Evolutionary conservation across 2,888 invertebrate species (phyloP), one percentile per base, ranked within the genome.

Genomic region (Esperia sulphurella): DNA sequence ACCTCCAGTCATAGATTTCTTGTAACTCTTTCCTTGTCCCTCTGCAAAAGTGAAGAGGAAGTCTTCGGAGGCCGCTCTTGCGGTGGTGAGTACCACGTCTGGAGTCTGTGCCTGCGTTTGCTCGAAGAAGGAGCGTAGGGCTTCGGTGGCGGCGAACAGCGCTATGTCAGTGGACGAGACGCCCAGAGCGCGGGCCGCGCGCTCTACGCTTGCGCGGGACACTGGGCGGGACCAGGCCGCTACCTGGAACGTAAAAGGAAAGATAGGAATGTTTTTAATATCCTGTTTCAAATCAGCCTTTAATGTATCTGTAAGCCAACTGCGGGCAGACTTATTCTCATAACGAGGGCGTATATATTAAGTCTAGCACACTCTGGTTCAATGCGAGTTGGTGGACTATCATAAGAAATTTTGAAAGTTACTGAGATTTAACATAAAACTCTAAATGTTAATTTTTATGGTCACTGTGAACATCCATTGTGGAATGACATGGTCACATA

Each of bases 161-260:
- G 93, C 79, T 14, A 94, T 87, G 66, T 94, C 94, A 0, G 92
- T 91, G 41, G 92, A 91, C 0, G 92, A 91, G 0, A 93, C 92
- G 1, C 91, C 92, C 0, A 92, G 90, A 0, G 91, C 90, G 8
- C 84, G 84, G 0, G 92, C 91, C 3, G 93, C 91, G 31, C 90
- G 86, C 45, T 90, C 90, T 7, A 95, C 78, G 10, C 88, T 75
- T 0, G 91, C 91, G 6, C 91, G 77, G 7, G 92, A 83, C 0
- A 94, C 91, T 0, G 93, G 91, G 0, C 92, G 91, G 0, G 94
- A 94, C 94, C 95, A 95, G 0, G 93, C 91, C 2, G 93, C 92
- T 1, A 93, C 92, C 88, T 88, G 49, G 0, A 54, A 54, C 50
- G 10, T 7, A 38, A 38, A 38, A 38, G n/a, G n/a, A n/a, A n/a